Evolutionary conservation across 2,888 invertebrate species (phyloP), one percentile per base, ranked within the genome.

Genomic region (Drosophila siamana): DNA sequence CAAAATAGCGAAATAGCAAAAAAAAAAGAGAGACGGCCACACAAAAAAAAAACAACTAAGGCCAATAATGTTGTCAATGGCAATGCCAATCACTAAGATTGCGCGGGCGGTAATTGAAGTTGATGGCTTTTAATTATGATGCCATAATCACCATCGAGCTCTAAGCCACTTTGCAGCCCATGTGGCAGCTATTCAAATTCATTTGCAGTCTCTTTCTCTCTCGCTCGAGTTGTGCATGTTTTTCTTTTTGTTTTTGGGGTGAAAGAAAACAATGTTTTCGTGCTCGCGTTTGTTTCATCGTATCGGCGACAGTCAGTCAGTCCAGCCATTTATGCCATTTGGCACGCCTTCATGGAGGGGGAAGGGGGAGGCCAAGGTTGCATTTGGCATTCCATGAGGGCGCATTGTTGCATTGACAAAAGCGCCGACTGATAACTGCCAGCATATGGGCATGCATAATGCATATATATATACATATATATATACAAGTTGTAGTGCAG

Each of bases 291-390:
- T 30, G 30, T 30, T 44, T 28, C 22, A 38, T 47, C 19, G 47
- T n/a, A n/a, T n/a, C n/a, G n/a, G n/a, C n/a, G n/a, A n/a, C n/a
- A 19, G 19, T 19, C 19, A 19, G 19, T 19, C 19, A 19, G 19
- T 19, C 19, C 2, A 19, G 1, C 3, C 59, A 68, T 74, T 79
- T 82, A 56, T 69, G 65, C 44, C 69, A 76, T 64, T 83, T 72
- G 74, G 56, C 67, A 66, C 68, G 67, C 68, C 68, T 80, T 70
- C 69, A 24, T 44, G 61, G 51, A n/a, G n/a, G n/a, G n/a, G n/a
- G n/a, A n/a, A n/a, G n/a, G n/a, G 50, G 22, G 78, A 67, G 78
- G 74, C 74, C 88, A 82, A 82, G 82, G 82, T 73, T 83, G 77
- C 67, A 55, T 56, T 76, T 69, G 65, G 69, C 86, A 73, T 86